Conservation (phyloP, 1,140 invertebrate genomes). For the Archivesica marissinica region DNA sequence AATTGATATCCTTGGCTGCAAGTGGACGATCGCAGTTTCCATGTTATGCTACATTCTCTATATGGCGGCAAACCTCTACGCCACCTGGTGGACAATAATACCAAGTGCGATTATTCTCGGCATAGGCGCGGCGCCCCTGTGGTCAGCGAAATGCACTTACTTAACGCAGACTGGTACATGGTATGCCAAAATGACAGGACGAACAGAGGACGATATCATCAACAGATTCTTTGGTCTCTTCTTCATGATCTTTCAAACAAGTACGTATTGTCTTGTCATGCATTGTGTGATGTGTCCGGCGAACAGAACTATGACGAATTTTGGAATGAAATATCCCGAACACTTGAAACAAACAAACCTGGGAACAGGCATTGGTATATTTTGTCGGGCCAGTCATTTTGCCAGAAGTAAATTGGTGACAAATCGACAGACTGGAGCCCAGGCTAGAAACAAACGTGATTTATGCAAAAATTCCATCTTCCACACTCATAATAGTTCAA, state of each 20-base stretch:
- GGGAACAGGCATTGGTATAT: no score
- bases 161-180: constrained; percentile 96
- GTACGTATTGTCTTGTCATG: constrained; percentile 82
- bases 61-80: constrained; percentile 95
- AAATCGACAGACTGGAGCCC: no score
- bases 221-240: constrained; percentile 99
- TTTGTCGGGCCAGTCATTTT: no score
- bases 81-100: constrained; percentile 91
- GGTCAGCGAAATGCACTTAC: constrained; percentile 98
- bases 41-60: constrained; percentile 97
- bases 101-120: constrained; percentile 94
- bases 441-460: no score
- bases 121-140: constrained; percentile 96
- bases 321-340: no score
- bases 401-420: no score
- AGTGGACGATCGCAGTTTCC: constrained; percentile 96
- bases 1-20: constrained; percentile 91
- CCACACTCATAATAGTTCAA: no score
- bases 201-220: constrained; percentile 94
- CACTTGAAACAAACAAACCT: no score
- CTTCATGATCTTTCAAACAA: constrained; percentile 98
- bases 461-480: no score
- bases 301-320: no score
- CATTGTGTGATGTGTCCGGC: no score
- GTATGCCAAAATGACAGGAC: constrained; percentile 83